Evolutionary conservation across 2,888 invertebrate species (phyloP), one percentile per base, ranked within the genome.

Genomic region (Zelleria hepariella): DNA sequence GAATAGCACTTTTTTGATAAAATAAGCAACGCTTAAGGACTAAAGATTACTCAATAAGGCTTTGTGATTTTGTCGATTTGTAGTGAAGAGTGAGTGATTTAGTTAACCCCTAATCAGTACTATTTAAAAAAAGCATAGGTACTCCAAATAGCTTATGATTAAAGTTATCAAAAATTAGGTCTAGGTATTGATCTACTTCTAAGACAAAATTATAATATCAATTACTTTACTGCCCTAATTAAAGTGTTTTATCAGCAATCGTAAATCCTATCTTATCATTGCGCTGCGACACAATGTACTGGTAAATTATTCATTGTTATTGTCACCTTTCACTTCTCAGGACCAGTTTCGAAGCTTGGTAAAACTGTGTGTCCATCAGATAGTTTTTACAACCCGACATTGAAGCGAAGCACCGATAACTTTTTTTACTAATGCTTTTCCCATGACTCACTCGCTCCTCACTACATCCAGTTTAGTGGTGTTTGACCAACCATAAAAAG

Each of bases 381-480:
- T 60, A 15, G 8, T 49, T 56, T 56, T 54, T 59, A 26, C 48
- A 2, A 25, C 47, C 7, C 48, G 23, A 26, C 23, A 52, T 58
- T 51, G 15, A 21, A 55, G 62, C 61, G 61, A 56, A 58, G 26
- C 54, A 54, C 26, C 18, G 25, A 54, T 54, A 53, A 53, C 15
- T n/a, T 54, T 54, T n/a, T 15, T 25, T 15, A n/a, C 0, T 2
- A n/a, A 26, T 54, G 54, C n/a, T 62, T 61, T 63, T 61, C 61
- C 60, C 62, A 62, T 68, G 66, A 68, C 62, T 70, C 68, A 68
- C 57, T 53, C 15, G n/a, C 47, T 47, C 49, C 47, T 61, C 51
- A 52, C 53, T 61, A 57, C 58, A 51, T 55, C 59, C 20, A 59
- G 52, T 61, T 69, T 64, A 72, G 71, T 73, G 58, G 61, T 60